phyloP scores from a whole-genome alignment of 2,888 invertebrate species.

The Pammene aurita region DNA sequence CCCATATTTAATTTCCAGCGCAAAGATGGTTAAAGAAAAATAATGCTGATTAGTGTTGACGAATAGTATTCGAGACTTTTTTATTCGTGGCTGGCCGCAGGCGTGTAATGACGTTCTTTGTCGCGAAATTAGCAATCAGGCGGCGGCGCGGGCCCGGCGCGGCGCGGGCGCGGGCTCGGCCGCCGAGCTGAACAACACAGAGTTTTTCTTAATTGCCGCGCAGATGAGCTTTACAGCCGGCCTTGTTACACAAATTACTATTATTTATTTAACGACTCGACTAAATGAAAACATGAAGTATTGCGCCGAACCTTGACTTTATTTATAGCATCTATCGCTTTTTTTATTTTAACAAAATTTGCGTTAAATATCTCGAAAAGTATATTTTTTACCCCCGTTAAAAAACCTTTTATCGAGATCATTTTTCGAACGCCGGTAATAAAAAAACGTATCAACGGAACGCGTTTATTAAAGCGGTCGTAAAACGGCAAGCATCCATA shows the following conservation, averaged over 20 bases:
- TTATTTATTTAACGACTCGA: constrained; percentile 67
- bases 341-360: constrained; percentile 28
- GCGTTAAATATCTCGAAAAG: constrained; percentile 11
- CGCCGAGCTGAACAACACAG: constrained; percentile 58
- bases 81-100: constrained; percentile 62
- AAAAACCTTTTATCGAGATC: constrained; percentile 41
- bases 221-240: constrained; percentile 70
- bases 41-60: constrained; percentile 28
- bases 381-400: constrained; percentile 21
- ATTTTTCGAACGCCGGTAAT: constrained; percentile 33
- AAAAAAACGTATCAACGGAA: constrained; percentile 37
- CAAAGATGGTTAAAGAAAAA: constrained; percentile 18
- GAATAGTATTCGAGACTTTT: constrained; percentile 55
- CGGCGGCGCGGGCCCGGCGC: constrained; percentile 42
- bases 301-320: constrained; percentile 45
- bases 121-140: constrained; percentile 79
- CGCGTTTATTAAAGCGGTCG: constrained; percentile 40
- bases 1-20: constrained; percentile 12
- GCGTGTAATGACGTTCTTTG: constrained; percentile 72
- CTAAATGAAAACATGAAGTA: constrained; percentile 67
- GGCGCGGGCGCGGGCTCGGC: constrained; percentile 48
- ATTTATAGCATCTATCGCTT: constrained; percentile 32
- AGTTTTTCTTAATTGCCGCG: constrained; percentile 72
- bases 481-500: constrained; percentile 30
- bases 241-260: constrained; percentile 67